A percentile compares a stretch with the other conserved stretches of the same genome.
Conservation (phyloP, 2,888 invertebrate genomes). For the Drosophila nr. perissopoda region DNA sequence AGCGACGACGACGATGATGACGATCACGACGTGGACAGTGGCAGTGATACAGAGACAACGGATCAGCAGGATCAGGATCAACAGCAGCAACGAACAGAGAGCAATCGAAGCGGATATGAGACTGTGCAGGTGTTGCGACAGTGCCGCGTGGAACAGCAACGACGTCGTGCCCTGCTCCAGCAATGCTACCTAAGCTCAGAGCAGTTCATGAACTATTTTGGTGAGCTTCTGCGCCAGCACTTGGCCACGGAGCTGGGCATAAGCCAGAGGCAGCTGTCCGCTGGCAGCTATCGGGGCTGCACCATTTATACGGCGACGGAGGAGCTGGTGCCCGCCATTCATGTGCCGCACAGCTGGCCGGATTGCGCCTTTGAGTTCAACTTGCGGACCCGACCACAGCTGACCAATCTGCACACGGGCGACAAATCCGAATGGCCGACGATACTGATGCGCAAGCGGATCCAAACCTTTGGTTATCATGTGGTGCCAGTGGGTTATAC, state of each 20-base stretch:
- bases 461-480: slow-evolving; percentile 89
- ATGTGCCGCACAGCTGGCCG: slow-evolving; percentile 87
- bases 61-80: slow-evolving; percentile 27
- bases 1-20: slow-evolving; percentile 27
- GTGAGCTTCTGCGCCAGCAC: slow-evolving; percentile 87
- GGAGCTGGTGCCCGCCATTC: slow-evolving; percentile 90
- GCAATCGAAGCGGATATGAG: slow-evolving; percentile 63
- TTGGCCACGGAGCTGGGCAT: slow-evolving; percentile 88
- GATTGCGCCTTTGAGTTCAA: slow-evolving; percentile 89
- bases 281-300: slow-evolving; percentile 88
- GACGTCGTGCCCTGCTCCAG: slow-evolving; percentile 62
- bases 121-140: slow-evolving; percentile 71
- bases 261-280: slow-evolving; percentile 86
- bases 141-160: slow-evolving; percentile 69
- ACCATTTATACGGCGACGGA: slow-evolving; percentile 88
- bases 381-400: slow-evolving; percentile 86
- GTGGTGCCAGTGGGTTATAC: slow-evolving; percentile 90
- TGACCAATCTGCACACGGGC: slow-evolving; percentile 87
- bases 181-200: slow-evolving; percentile 87
- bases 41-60: slow-evolving; percentile 43
- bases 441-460: slow-evolving; percentile 88
- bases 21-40: slow-evolving; percentile 33
- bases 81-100: slow-evolving; percentile 6
- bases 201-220: slow-evolving; percentile 90
- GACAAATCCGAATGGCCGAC: slow-evolving; percentile 90